A percentile compares a stretch with the other conserved stretches of the same genome.
These are phyloP conservation scores for Trachelipus rathkii DNA, from an alignment of 1,140 invertebrate genomes.

Conservation along the genomic window DNA sequence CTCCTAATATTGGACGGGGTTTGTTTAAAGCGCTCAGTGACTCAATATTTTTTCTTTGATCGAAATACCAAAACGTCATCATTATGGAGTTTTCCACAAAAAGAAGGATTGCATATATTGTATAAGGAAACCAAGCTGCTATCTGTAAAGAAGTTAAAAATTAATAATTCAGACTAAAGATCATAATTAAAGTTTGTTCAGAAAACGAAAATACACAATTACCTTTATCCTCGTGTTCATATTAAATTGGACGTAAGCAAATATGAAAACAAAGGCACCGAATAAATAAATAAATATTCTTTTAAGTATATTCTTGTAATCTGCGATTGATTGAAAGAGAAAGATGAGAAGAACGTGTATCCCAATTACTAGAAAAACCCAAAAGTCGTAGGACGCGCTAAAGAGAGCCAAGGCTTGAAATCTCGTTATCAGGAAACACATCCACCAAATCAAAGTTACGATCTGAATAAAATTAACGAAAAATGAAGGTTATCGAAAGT, in stretches of 20 bases:
- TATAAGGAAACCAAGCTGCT: conserved; percentile 36
- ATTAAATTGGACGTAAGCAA: conserved; percentile 38
- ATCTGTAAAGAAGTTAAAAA: conserved; percentile 22
- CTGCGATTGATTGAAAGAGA: conserved; percentile 34
- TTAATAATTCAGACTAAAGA: too few species aligned
- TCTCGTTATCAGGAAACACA: conserved; percentile 29
- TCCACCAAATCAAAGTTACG: conserved; percentile 30
- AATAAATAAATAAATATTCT: conserved; percentile 36
- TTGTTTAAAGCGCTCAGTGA: neutral
- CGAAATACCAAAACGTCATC: conserved; percentile 33
- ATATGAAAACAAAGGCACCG: conserved; percentile 36
- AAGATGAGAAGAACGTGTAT: conserved; percentile 32
- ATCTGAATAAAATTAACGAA: conserved; percentile 16
- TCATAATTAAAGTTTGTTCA: neutral
- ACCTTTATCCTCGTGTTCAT: conserved; percentile 38
- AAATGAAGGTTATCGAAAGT: neutral
- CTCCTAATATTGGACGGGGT: too few species aligned
- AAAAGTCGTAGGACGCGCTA: conserved; percentile 21
- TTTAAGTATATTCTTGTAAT: conserved; percentile 13
- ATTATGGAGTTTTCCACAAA: conserved; percentile 36
- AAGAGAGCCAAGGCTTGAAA: conserved; percentile 37
- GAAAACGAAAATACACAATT: neutral
- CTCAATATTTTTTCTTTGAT: conserved; percentile 17
- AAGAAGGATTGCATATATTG: conserved; percentile 27
- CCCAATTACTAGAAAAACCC: conserved; percentile 32